Conservation (phyloP, 2,113 vertebrate genomes). For the Emberiza fucata region DNA sequence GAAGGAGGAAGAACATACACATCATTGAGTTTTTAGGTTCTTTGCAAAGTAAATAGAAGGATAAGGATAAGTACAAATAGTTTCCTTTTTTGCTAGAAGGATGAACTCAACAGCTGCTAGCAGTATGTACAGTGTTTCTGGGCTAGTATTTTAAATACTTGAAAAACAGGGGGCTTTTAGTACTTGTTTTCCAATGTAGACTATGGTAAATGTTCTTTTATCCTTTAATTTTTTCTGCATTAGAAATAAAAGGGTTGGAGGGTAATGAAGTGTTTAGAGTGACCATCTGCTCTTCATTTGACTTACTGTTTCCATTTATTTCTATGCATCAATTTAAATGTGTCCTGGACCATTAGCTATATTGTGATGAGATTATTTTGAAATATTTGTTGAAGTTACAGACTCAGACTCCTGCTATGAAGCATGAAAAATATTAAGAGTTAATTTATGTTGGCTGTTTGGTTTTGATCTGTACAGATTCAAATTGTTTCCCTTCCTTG, state of each 20-base stretch:
- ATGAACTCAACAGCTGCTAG: not conserved
- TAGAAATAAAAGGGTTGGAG: not conserved
- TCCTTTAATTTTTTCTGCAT: not conserved
- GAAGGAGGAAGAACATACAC: rapidly evolving
- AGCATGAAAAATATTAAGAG: not conserved
- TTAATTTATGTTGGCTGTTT: not conserved
- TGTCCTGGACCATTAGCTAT: conserved; percentile 10
- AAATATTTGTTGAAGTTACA: not conserved
- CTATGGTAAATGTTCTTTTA: not conserved
- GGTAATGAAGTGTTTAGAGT: conserved; percentile 32
- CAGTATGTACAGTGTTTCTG: not conserved
- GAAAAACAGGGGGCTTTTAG: not conserved
- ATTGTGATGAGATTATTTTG: conserved; percentile 14
- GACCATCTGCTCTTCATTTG: conserved; percentile 52
- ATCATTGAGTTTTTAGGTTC: not conserved
- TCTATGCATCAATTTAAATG: not conserved
- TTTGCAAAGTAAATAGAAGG: not conserved
- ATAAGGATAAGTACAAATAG: not conserved
- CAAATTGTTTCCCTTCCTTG: not conserved
- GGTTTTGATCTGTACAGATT: not conserved
- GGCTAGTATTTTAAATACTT: not conserved
- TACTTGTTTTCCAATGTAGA: not conserved
- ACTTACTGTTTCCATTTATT: conserved; percentile 26
- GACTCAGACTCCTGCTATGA: not conserved
- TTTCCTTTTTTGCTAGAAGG: not conserved